Conservation (phyloP, 1,140 invertebrate genomes). For the Drosophila sp. region DNA sequence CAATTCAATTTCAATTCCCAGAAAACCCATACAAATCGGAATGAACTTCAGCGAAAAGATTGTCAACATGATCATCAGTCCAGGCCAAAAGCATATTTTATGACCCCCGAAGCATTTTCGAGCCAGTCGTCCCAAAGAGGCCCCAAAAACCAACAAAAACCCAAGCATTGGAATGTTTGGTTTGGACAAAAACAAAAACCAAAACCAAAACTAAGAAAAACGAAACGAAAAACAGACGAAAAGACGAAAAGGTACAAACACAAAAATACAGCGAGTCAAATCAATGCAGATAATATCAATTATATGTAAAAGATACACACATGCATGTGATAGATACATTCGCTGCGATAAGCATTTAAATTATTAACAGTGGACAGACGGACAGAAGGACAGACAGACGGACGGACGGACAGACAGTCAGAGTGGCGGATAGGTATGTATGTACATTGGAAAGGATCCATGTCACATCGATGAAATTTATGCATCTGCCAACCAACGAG, state of each 20-base stretch:
- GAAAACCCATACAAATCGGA: slow-evolving; percentile 50
- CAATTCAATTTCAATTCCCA: slow-evolving; percentile 56
- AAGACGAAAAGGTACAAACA: slow-evolving; percentile 23
- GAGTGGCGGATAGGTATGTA: not conserved
- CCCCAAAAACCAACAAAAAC: slow-evolving; percentile 22
- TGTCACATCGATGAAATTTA: slow-evolving; percentile 39
- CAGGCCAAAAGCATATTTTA: slow-evolving; percentile 23
- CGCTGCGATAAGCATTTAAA: slow-evolving; percentile 74
- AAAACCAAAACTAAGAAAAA: slow-evolving; percentile 19
- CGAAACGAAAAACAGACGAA: slow-evolving; percentile 10
- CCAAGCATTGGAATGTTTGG: slow-evolving; percentile 33
- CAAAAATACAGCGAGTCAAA: slow-evolving; percentile 57
- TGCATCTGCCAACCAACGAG: not conserved
- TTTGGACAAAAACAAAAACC: slow-evolving; percentile 16
- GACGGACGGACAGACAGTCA: not conserved
- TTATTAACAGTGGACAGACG: slow-evolving; percentile 65
- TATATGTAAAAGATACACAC: slow-evolving; percentile 77
- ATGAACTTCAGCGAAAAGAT: slow-evolving; percentile 58
- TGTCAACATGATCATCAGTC: slow-evolving; percentile 77
- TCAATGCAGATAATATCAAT: slow-evolving; percentile 80
- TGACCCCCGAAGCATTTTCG: slow-evolving; percentile 3
- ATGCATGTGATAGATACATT: slow-evolving; percentile 73
- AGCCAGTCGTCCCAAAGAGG: slow-evolving; percentile 30
- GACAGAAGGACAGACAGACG: not conserved
- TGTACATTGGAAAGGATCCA: slow-evolving; percentile 35